A percentile compares a stretch with the other conserved stretches of the same genome.
Conservation (phyloP, 2,113 vertebrate species). For the Lathamus discolor region DNA sequence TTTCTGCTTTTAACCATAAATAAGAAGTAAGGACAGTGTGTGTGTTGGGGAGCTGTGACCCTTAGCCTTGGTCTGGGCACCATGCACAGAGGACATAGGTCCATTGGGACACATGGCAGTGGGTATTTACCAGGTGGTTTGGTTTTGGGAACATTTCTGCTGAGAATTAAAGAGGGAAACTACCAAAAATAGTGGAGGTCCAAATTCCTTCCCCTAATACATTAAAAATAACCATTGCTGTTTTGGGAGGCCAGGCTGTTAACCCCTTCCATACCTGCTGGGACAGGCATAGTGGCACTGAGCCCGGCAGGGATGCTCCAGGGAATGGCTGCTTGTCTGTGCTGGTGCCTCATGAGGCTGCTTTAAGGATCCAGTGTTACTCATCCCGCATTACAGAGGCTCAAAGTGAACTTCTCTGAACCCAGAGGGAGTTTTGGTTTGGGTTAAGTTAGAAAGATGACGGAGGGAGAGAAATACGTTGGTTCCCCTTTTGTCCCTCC, state of each 20-base stretch:
- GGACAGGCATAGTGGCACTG: not conserved
- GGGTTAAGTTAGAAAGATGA: not conserved
- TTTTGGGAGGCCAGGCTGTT: not conserved
- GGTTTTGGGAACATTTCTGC: not conserved
- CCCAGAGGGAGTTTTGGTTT: not conserved
- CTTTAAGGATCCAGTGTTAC: not conserved
- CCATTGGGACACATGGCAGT: rapidly evolving
- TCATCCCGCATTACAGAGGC: not conserved
- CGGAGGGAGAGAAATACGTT: not conserved
- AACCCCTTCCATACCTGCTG: not conserved
- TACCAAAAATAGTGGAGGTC: not conserved
- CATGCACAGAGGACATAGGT: rapidly evolving
- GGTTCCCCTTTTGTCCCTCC: not conserved
- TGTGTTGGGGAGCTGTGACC: not conserved
- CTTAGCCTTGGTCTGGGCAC: not conserved
- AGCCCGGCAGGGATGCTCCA: not conserved
- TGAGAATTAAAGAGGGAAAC: not conserved
- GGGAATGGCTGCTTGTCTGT: not conserved
- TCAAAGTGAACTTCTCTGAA: not conserved
- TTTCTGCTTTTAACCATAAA: not conserved
- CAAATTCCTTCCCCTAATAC: not conserved
- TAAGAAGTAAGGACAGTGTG: not conserved
- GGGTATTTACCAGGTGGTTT: not conserved
- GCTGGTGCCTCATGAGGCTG: not conserved
- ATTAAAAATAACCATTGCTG: not conserved